Base-by-base conservation (phyloP, 1,140 invertebrate genomes). In the Hormaphis cornu region DNA sequence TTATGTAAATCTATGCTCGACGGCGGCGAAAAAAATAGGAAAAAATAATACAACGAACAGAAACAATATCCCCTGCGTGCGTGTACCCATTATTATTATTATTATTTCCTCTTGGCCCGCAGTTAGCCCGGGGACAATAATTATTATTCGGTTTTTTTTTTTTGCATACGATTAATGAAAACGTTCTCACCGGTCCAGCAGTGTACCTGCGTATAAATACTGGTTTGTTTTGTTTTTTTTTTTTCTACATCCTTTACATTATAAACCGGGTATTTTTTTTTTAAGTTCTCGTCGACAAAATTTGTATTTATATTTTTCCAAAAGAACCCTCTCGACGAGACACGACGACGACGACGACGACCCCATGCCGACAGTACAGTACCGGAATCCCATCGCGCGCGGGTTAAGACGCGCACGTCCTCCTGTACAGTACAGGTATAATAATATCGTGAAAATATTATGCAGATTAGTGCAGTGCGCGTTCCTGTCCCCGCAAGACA, bases 101-200 rank as follows among this genome's bases (percentile, higher is more conserved):
- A 61, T 61, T 61, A 61, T 61, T 61, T 40, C 58, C 22, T 61
- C 10, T 46, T n/a, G 10, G 9, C 58, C 26, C 4, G 9, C 14
- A 22, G 42, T 63, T 48, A 46, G 59, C 59, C 59, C 59, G 59
- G 59, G 59, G 40, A 63, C 59, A 63, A 63, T 63, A 63, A 63
- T 63, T 63, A 63, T 63, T 63, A 63, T 63, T 63, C 59, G 24
- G 24, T 46, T 63, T 63, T 46, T 46, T 46, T 16, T 40, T 44
- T 46, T 44, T 46, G 59, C 59, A 63, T 63, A 63, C 59, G 59
- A 63, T 63, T 63, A 63, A 63, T 63, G 59, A 63, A n/a, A n/a
- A 46, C 26, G 59, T 63, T 63, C 59, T 63, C 59, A 63, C 59
- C 59, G 59, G 59, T 63, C 59, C 59, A 63, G 59, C 26, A 20